Evolutionary conservation across 2,888 invertebrate genomes (phyloP), one percentile per base, ranked within the genome.

Genomic region (Tupiocoris notatus): DNA sequence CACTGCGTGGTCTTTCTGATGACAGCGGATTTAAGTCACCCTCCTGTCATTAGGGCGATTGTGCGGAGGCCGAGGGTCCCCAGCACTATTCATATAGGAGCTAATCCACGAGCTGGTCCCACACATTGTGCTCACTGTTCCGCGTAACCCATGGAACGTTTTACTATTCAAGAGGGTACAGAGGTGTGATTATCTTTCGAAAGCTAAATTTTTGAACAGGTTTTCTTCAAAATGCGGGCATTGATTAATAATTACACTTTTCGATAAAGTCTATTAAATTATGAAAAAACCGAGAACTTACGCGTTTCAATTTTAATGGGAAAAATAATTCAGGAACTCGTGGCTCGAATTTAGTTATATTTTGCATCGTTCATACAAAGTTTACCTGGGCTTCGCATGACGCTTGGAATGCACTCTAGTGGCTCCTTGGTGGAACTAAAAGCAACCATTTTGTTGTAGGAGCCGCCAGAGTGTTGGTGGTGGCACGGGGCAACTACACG

Each of bases 401-500:
- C n/a, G 59, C n/a, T 20, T 6, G 59, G 2, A 59, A 17, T 20
- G 73, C 23, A 39, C 39, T 73, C 73, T 73, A 65, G 64, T 58
- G 75, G 64, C 56, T 17, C 22, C 3, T 21, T 9, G 7, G 17
- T 3, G 21, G 12, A 65, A 65, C 56, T 22, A 12, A 6, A 17
- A 54, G 75, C 75, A 65, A 75, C 75, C 75, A 75, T 75, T 75
- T 75, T 75, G 75, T 75, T 75, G 75, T 23, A 3, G 12, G 75
- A 25, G 12, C 75, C 75, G 65, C 65, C 75, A 65, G 75, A 75
- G 75, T 65, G 75, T 64, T 57, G 65, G 64, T 58, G 39, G 65
- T 75, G 18, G 12, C 18, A 54, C 25, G 22, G 25, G 64, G 22
- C 56, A 58, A 75, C 75, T 75, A 24, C 58, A 18, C 18, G 75